These are phyloP conservation scores for Rhopilema esculentum DNA, from an alignment of 30 jellyfish, hydroid and myxozoan species.

Conservation along the genomic window DNA sequence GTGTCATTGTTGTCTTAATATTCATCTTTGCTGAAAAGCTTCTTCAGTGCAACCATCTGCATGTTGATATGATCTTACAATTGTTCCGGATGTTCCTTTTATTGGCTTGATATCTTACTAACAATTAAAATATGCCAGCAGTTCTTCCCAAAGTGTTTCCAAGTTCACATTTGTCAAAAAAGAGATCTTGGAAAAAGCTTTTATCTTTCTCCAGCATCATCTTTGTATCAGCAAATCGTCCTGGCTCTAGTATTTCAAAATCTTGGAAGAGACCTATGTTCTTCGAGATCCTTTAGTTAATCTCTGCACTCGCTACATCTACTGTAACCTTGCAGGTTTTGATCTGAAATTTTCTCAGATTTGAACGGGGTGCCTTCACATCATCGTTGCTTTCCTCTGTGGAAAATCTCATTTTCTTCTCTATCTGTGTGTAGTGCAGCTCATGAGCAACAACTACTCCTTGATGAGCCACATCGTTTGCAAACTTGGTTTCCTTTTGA, in stretches of 20 bases:
- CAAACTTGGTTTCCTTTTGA: slow-evolving; percentile 43
- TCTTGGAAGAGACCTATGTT: slow-evolving; percentile 14
- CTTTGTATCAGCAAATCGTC: slow-evolving; percentile 23
- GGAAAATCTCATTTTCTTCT: slow-evolving; percentile 30
- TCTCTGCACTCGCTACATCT: slow-evolving; percentile 52
- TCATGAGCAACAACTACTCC: slow-evolving; percentile 12
- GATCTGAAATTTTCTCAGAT: slow-evolving; percentile 17
- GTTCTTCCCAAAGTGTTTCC: slow-evolving; percentile 26
- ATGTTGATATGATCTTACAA: too few relatives aligned
- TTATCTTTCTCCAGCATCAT: slow-evolving; percentile 26
- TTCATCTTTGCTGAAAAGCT: too few relatives aligned
- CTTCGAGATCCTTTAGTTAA: too few relatives aligned
- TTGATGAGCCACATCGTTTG: slow-evolving; percentile 43
- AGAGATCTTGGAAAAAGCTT: slow-evolving; percentile 21
- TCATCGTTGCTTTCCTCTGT: slow-evolving; percentile 48
- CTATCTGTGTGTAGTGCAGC: slow-evolving; percentile 4
- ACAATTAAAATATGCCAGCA: slow-evolving; percentile 27
- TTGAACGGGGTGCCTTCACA: slow-evolving; percentile 23
- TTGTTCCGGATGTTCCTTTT: too few relatives aligned
- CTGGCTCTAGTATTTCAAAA: slow-evolving; percentile 21
- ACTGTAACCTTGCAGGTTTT: slow-evolving; percentile 52
- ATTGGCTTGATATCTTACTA: slow-evolving; percentile 19
- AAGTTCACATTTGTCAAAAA: slow-evolving; percentile 19
- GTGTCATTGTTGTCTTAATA: too few relatives aligned
- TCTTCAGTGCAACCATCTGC: too few relatives aligned